Base-by-base conservation (phyloP, 2,797 vertebrate genomes). In the Muscicapa comitata region DNA sequence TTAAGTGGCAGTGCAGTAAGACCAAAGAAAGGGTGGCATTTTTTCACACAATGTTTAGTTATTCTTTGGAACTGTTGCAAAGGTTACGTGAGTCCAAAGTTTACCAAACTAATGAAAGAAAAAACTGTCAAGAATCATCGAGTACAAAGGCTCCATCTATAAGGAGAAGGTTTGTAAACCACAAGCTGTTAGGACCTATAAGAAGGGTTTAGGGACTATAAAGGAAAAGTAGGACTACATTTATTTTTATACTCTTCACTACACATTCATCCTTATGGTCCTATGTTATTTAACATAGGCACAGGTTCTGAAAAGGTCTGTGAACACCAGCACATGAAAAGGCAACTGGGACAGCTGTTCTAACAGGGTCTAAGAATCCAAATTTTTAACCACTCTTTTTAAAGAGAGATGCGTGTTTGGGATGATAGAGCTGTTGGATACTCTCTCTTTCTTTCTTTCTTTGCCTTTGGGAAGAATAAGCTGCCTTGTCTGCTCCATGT, bases 1-100 rank as follows among this genome's bases (percentile, higher is more conserved):
- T 16, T 19, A 21, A 57, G 29, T 42, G 25, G 58, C 0, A 2
- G n/a, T 48, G 29, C 24, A 37, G 25, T 38, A 51, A 80, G 55
- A 67, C 10, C 33, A 80, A 85, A 58, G 42, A 61, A 72, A 65
- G 19, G 3, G 6, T 12, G 6, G 0, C 0, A 0, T 3, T 51
- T 47, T 73, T 68, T 16, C 37, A 51, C 24, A 14, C 18, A 12
- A 1, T 31, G 5, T 51, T 26, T 37, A 47, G 61, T 65, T 57
- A 26, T 47, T 23, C 43, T 21, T 16, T 33, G 28, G 45, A 78
- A 72, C 9, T 37, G 16, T 33, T 88, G 33, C 25, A 35, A 75
- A 81, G 23, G 17, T 67, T 63, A 45, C 17, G 1, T 28, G 35
- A 48, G 29, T 58, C 66, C 38, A 33, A 45, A 45, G 17, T 2